A percentile compares a stretch with the other conserved stretches of the same genome.
These are phyloP conservation scores for Coleophora deauratella DNA, from an alignment of 2,888 invertebrate species.

Conservation along the genomic window DNA sequence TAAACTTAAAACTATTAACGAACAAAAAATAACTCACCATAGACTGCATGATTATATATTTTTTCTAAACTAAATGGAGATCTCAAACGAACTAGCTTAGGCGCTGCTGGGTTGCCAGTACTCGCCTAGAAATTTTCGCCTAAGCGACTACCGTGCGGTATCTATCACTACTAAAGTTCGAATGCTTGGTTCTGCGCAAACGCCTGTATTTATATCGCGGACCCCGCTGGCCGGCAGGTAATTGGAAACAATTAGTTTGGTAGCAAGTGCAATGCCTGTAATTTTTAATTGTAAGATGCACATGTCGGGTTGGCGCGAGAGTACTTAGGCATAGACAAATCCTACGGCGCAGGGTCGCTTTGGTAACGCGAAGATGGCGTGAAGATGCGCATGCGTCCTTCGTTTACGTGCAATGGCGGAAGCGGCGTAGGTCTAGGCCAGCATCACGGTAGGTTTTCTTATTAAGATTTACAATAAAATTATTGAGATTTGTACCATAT, in stretches of 20 bases:
- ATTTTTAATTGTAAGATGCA: constrained; percentile 62
- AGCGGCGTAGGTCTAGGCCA: too few species aligned
- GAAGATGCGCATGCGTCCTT: too few species aligned
- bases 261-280: constrained; percentile 60
- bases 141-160: constrained; percentile 54
- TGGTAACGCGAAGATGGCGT: too few species aligned
- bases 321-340: too few species aligned
- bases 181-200: constrained; percentile 49
- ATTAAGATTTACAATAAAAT: too few species aligned
- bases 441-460: too few species aligned
- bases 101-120: constrained; percentile 67
- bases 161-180: constrained; percentile 55
- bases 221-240: constrained; percentile 57
- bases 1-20: too few species aligned
- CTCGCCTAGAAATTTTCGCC: constrained; percentile 71
- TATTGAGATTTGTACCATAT: too few species aligned
- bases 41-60: constrained; percentile 70
- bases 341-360: too few species aligned
- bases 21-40: constrained; percentile 47
- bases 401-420: too few species aligned
- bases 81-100: constrained; percentile 71
- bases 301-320: constrained; percentile 33
- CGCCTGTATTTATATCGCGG: constrained; percentile 60
- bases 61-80: constrained; percentile 50
- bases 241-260: constrained; percentile 66